These are phyloP conservation scores for Sepioteuthis lessoniana DNA, from an alignment of 2,888 invertebrate species.

Conservation along the genomic window DNA sequence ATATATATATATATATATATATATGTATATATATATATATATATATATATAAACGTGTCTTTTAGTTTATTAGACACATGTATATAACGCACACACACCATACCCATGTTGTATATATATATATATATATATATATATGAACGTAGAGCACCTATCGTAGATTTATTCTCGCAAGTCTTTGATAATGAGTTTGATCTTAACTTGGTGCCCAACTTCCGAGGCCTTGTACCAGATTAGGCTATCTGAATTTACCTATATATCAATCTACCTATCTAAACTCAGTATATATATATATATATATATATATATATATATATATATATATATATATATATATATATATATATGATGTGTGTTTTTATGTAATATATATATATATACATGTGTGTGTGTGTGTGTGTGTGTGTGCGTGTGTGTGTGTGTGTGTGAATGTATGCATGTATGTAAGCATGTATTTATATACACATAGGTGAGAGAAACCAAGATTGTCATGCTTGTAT, in stretches of 20 bases:
- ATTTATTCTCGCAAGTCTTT: background rate
- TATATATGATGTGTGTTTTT: background rate
- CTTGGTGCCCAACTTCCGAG: background rate
- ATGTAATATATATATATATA: conserved; percentile 5
- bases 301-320: conserved; percentile 37
- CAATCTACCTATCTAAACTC: background rate
- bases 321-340: conserved; percentile 36
- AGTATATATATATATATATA: conserved; percentile 38
- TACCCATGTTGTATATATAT: no score
- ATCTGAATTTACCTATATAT: background rate
- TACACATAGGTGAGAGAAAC: no score
- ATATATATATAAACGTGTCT: background rate
- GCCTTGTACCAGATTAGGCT: background rate
- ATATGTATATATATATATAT: background rate
- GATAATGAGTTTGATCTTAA: background rate
- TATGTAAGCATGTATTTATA: background rate
- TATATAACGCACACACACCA: background rate
- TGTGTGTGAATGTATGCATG: background rate
- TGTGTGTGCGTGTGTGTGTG: background rate
- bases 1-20: background rate
- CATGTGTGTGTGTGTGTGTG: background rate
- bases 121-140: no score
- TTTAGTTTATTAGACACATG: background rate
- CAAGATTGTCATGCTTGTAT: background rate
- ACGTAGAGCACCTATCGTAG: no score